Base-by-base conservation (phyloP, 1,140 invertebrate genomes). In the Harlomillsia oculata region DNA sequence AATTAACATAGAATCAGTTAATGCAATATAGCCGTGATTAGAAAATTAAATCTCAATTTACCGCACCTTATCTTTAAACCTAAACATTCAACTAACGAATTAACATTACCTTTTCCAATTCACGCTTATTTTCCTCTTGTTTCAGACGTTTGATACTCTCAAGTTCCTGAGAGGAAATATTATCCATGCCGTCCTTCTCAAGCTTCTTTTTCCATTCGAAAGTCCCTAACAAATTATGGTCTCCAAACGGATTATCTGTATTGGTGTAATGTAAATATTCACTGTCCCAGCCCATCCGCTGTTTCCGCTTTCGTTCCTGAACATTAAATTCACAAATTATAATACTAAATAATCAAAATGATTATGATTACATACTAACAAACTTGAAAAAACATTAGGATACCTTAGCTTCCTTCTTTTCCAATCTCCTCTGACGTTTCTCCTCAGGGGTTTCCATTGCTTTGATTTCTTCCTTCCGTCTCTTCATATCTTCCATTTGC, bases 191-290 rank as follows among this genome's bases (percentile, higher is more conserved):
- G 71, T 98, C 93, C 67, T 95, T 93, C 61, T 93, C 84, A 29
- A 97, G 74, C 72, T 99, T 99, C 70, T 98, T 98, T 1, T 78
- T 78, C 96, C 96, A 99, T 4, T 96, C 86, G 76, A 99, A 99
- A 0, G 89, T 91, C 18, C 89, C 83, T 1, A 90, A 74, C 6
- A 98, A 77, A 70, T 92, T 90, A 11, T 85, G 87, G 78, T 99
- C 96, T 2, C 96, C 95, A 75, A 98, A 99, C 0, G 96, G 96
- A 76, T 99, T 99, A 71, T 98, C 94, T 21, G 85, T 85, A 73
- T 99, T 97, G 11, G 94, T 97, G 68, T 98, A 99, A 66, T 92
- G 90, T 20, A 90, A 76, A 70, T 95, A 93, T 71, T 96, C 91
- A 64, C 89, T 89, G 73, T 95, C 90, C 91, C 90, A 96, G 2